Base-by-base conservation (phyloP, 2,888 invertebrate species). In the Margaritifera margaritifera region DNA sequence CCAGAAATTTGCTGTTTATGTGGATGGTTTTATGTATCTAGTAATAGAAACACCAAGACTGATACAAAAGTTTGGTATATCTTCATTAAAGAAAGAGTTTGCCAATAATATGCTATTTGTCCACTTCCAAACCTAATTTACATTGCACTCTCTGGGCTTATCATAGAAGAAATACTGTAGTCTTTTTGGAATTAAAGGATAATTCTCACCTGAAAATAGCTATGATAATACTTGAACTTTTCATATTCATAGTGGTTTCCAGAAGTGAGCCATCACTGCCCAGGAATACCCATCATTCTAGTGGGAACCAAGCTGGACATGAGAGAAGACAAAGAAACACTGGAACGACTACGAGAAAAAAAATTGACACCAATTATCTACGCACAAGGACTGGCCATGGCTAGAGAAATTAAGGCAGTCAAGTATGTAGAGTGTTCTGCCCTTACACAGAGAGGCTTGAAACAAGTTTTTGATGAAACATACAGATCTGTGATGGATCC, bases 401-500 rank as follows among this genome's bases (percentile, higher is more conserved):
- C 88, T 25, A 89, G 89, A 77, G 89, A 90, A 72, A 86, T 90
- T 42, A 82, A 83, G 31, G 96, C 98, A 27, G 97, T 98, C 61
- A 98, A 98, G 91, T 99, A 98, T 92, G 93, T 98, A 87, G 99
- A 99, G 91, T 99, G 98, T 91, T 98, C 97, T 24, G 97, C 98
- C 84, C 92, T 98, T 80, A 98, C 97, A 86, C 98, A 98, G 92
- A 98, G 97, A 92, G 97, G 97, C 64, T 93, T 99, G 82, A 99
- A 99, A 93, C 97, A 96, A 72, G 99, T 99, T 82, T 99, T 99
- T 91, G 99, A 99, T 91, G 99, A 99, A 92, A 99, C 99, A 79
- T 99, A 99, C 90, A 94, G 89, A 57, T 88, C 99, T 67, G 99
- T 99, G 79, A 93, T 99, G 71, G 97, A 97, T 91, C 99, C 99